These are phyloP conservation scores for Podabrus alpinus DNA, from an alignment of 2,888 invertebrate genomes.

Conservation along the genomic window DNA sequence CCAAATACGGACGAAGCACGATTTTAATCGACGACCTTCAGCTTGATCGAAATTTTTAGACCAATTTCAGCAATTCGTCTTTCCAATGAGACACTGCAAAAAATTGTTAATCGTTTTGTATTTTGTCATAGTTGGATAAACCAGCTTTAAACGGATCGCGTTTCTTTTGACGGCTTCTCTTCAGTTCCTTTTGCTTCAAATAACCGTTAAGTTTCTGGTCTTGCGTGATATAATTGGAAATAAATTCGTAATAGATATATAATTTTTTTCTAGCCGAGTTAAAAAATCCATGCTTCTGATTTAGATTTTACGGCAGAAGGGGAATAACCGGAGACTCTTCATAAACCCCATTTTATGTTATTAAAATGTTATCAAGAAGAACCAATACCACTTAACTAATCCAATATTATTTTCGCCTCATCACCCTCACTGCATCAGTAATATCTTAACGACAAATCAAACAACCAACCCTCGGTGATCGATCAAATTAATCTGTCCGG, in stretches of 20 bases:
- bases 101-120: background rate
- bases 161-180: background rate
- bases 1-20: background rate
- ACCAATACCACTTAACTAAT: too few species aligned
- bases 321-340: too few species aligned
- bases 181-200: background rate
- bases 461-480: background rate
- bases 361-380: too few species aligned
- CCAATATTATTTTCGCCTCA: background rate
- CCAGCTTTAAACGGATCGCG: background rate
- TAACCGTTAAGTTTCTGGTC: background rate
- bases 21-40: background rate
- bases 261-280: background rate
- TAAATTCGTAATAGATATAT: background rate
- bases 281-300: too few species aligned
- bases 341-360: too few species aligned
- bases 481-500: background rate
- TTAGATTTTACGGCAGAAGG: too few species aligned
- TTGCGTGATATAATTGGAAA: background rate
- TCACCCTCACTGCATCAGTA: background rate
- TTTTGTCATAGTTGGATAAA: background rate
- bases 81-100: background rate
- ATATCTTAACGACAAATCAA: background rate
- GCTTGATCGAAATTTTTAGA: background rate
- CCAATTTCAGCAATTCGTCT: background rate